These are phyloP conservation scores for Drosophila quadrilineata DNA, from an alignment of 1,140 invertebrate genomes.

Conservation along the genomic window DNA sequence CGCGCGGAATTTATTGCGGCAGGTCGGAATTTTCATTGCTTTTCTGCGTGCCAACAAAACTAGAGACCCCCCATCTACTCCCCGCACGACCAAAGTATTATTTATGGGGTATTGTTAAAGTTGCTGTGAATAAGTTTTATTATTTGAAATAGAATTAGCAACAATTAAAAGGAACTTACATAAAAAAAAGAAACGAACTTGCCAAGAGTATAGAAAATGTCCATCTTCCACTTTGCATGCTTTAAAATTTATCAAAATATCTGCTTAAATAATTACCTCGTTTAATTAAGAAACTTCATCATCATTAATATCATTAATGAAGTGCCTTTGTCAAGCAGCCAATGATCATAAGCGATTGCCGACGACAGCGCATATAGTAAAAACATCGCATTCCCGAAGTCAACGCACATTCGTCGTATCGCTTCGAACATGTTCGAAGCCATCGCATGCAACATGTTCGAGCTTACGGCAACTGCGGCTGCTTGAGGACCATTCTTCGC, in stretches of 20 bases:
- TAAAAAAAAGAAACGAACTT: not conserved
- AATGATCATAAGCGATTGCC: slow-evolving; percentile 17
- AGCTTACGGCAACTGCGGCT: slow-evolving; percentile 1
- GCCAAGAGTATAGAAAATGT: no score
- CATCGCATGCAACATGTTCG: slow-evolving; percentile 24
- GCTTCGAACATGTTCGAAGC: slow-evolving; percentile 10
- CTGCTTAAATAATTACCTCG: no score
- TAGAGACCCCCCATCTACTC: not conserved
- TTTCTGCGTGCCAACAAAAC: slow-evolving; percentile 4
- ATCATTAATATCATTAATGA: not conserved
- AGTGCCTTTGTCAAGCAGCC: not conserved
- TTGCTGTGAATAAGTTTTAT: not conserved
- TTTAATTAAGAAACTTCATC: not conserved
- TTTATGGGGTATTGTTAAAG: not conserved
- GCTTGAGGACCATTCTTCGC: slow-evolving; percentile 38
- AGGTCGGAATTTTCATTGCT: slow-evolving; percentile 78
- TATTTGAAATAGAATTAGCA: not conserved
- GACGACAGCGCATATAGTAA: no score
- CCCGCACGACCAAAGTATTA: no score
- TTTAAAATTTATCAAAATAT: not conserved
- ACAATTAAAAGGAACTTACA: not conserved
- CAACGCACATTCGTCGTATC: not conserved
- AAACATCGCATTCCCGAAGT: slow-evolving; percentile 56
- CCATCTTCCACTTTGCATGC: not conserved
- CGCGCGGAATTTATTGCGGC: slow-evolving; percentile 76